Evolutionary conservation across 2,797 vertebrate species (phyloP).

Genomic region (Syndactyla subalaris): DNA sequence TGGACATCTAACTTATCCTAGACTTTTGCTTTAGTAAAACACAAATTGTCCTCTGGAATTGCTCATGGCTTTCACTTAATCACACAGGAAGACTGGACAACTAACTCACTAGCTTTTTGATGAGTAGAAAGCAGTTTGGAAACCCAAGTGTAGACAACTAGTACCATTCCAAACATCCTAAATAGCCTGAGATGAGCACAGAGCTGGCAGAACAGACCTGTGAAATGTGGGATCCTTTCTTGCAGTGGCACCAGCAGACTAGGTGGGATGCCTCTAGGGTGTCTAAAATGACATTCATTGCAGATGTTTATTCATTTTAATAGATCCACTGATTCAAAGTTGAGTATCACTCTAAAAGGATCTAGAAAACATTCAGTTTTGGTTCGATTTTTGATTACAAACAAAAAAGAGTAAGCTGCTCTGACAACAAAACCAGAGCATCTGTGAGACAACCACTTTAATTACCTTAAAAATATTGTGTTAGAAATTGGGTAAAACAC

Average conservation of each 20-base stretch:
- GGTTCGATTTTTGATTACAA: background rate
- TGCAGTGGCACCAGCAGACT: background rate
- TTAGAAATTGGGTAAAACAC: background rate
- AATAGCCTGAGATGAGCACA: background rate
- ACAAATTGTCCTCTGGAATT: background rate
- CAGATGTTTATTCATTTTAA: background rate
- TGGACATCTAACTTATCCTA: background rate
- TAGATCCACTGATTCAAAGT: background rate
- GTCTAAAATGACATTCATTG: background rate
- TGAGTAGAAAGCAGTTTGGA: background rate
- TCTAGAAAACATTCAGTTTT: background rate
- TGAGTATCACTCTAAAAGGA: background rate
- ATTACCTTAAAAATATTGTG: background rate
- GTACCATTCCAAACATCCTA: background rate
- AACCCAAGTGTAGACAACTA: background rate
- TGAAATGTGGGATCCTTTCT: accelerated
- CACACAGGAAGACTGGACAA: background rate
- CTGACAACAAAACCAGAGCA: background rate
- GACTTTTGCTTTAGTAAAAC: background rate
- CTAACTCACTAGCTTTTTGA: background rate
- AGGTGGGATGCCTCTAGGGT: background rate
- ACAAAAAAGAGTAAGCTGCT: background rate
- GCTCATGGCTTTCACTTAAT: background rate
- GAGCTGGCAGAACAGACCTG: background rate
- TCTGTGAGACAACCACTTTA: background rate